Base-by-base conservation (phyloP, 1,140 invertebrate species). In the Arion vulgaris region DNA sequence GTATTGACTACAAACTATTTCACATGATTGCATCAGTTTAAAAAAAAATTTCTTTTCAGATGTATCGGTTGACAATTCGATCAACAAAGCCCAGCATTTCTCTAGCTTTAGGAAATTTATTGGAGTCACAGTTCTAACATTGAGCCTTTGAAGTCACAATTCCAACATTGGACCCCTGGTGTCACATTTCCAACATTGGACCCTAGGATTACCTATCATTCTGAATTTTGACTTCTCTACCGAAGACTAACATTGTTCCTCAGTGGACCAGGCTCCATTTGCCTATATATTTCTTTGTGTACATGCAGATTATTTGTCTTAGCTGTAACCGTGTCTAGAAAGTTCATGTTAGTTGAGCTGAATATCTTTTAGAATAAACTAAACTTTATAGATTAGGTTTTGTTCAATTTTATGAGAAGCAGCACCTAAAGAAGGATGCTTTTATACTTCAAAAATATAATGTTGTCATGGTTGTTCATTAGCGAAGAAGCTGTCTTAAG, bases 51-150 rank as follows among this genome's bases (percentile, higher is more conserved):
- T 77, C 89, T 89, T 93, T 94, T 28, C 93, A 99, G 97, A 99
- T 99, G 98, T 99, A 97, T 94, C 96, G 98, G 90, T 94, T 99
- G 87, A 99, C 98, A 74, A 95, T 99, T 80, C 95, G 98, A 91
- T 97, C 97, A 74, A 99, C 97, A 93, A 99, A 99, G 94, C 97
- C 98, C 93, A 94, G 95, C 53, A 97, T 98, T 86, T 97, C 98
- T 80, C 88, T 90, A 80, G 86, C 87, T 45, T 84, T 94, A 69
- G 91, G 92, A 84, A 90, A 93, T 76, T 86, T 94, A 51, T 85
- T 94, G 68, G 91, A 91, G 41, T 87, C 89, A 74, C 93, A 94
- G 87, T 93, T 94, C 80, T 86, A 81, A 79, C 26, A 34, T 28
- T 66, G 34, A n/a, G 2, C n/a, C n/a, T n/a, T 85, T 94, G 68